phyloP scores from a whole-genome alignment of 2,113 vertebrate genomes.

The Terrapene triunguis region DNA sequence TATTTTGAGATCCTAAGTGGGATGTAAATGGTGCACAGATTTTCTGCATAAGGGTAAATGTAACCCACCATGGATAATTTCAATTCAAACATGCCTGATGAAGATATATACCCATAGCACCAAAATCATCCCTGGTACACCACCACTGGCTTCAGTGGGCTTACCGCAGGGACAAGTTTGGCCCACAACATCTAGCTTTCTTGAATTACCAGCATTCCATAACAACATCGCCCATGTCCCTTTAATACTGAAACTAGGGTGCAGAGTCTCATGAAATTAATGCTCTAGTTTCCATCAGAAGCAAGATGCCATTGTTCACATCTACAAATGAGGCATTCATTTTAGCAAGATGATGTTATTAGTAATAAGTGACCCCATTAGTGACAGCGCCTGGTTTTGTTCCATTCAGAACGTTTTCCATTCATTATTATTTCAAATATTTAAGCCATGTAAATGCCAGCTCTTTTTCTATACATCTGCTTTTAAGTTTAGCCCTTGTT shows the following conservation, averaged over 20 bases:
- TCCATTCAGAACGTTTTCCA: background rate
- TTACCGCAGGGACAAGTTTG: slow-evolving; percentile 7
- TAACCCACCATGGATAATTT: background rate
- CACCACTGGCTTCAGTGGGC: background rate
- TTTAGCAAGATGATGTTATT: background rate
- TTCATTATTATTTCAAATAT: slow-evolving; percentile 43
- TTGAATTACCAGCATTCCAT: slow-evolving; percentile 13
- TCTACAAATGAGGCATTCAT: slow-evolving; percentile 15
- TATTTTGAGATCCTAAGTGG: background rate
- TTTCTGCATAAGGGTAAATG: background rate
- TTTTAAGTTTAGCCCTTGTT: slow-evolving; percentile 22
- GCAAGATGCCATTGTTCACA: background rate
- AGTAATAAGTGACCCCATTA: slow-evolving; percentile 49
- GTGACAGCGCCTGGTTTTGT: slow-evolving; percentile 43
- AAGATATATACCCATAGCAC: background rate
- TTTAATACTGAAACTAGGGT: background rate
- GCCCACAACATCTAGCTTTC: background rate
- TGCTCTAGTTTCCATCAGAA: background rate
- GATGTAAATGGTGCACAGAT: background rate
- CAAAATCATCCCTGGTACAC: background rate
- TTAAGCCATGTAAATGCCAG: slow-evolving; percentile 19
- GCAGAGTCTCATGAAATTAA: background rate
- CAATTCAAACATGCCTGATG: background rate
- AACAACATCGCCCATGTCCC: background rate
- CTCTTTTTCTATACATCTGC: background rate